Evolutionary conservation across 2,113 vertebrate genomes (phyloP), one percentile per base, ranked within the genome.

Genomic region (Panthera tigris): DNA sequence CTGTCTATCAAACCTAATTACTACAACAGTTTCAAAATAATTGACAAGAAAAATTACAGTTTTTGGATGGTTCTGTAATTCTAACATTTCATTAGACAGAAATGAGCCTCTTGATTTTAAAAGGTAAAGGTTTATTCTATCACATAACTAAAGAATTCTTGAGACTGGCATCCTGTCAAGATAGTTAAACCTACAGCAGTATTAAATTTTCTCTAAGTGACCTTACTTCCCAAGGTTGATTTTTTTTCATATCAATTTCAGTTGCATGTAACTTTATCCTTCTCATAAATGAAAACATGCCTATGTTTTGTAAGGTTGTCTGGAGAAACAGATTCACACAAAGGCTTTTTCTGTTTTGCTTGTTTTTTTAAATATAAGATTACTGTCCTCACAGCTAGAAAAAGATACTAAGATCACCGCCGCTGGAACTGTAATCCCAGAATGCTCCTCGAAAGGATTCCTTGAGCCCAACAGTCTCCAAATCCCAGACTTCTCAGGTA

Each of bases 231-330:
- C 21, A 12, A 31, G 57, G 57, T 61, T 78, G 50, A 61, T 33
- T 71, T 95, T 92, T 92, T 41, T 88, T 88, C 61, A 11, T 68
- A 45, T 48, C 45, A 27, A 63, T 41, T 78, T 52, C 50, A 84
- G 31, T 89, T 88, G 52, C 79, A 71, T 79, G n/a, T 89, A 65
- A 87, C 61, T 87, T 92, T 81, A 82, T 33, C 83, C 31, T 94
- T 81, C n/a, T 91, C 74, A 50, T 6, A 45, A 89, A 52, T 52
- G 36, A 80, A 71, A 66, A 50, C n/a, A 52, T 36, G 36, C 36
- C 36, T 36, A 36, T 36, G 36, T 36, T 84, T 66, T 39, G 21
- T 50, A 73, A 71, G 29, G 52, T 0, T 27, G 18, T 65, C 71
- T 21, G 55, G 66, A 84, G 71, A 89, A 89, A 71, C 1, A 52